phyloP scores from a whole-genome alignment of 2,113 vertebrate genomes.

The Ictidomys tridecemlineatus region DNA sequence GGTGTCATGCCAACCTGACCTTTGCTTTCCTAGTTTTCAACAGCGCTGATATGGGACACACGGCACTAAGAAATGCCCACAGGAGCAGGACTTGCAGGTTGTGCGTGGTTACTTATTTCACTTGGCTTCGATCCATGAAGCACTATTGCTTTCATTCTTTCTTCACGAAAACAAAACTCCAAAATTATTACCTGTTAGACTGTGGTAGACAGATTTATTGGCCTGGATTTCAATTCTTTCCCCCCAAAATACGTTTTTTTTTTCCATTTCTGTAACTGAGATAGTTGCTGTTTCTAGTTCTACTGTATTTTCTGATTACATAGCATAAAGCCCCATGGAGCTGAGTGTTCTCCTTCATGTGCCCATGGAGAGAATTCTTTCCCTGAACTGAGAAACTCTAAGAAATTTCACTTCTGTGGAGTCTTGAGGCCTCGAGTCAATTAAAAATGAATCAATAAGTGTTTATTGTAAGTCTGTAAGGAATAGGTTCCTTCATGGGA shows the following conservation, averaged over 20 bases:
- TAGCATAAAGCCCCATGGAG: background rate
- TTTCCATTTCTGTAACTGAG: background rate
- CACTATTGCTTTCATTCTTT: background rate
- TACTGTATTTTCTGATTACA: background rate
- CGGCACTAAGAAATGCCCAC: background rate
- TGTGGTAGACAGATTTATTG: background rate
- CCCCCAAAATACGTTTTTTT: background rate
- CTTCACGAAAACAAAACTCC: conserved; percentile 18
- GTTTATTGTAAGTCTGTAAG: background rate
- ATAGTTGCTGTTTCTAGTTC: background rate
- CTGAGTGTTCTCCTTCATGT: conserved; percentile 3
- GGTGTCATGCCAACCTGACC: background rate
- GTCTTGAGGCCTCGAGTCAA: background rate
- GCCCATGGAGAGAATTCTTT: background rate
- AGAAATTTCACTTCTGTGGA: background rate
- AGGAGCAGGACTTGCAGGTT: background rate
- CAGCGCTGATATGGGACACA: background rate
- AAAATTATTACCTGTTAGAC: conserved; percentile 14
- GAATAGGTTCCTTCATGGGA: background rate
- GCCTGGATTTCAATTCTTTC: conserved; percentile 32
- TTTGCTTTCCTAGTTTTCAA: background rate
- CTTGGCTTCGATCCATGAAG: background rate
- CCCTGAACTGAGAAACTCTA: background rate
- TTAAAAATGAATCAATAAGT: background rate
- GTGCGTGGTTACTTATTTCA: background rate